Evolutionary conservation across 2,113 vertebrate species (phyloP).

Genomic region (Antennarius striatus): DNA sequence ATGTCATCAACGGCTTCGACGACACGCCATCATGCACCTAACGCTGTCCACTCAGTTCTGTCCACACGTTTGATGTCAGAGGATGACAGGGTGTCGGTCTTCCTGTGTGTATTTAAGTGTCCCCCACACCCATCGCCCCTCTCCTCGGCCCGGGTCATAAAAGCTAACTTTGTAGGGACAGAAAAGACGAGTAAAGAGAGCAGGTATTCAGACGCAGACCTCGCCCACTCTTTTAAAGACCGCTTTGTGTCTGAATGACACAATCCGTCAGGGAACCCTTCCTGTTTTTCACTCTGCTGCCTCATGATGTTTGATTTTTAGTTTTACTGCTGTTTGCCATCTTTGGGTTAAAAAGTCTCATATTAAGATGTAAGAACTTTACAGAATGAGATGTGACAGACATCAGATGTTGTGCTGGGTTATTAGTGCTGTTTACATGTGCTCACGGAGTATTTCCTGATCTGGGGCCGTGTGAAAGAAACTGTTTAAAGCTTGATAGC

Average conservation of each 20-base stretch:
- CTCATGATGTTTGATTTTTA: conserved; percentile 10
- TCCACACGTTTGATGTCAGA: conserved; percentile 51
- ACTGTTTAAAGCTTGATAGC: background rate
- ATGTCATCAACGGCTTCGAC: no score
- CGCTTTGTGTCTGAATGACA: conserved; percentile 29
- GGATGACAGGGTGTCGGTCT: conserved; percentile 55
- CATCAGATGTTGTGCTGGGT: no score
- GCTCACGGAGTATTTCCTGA: no score
- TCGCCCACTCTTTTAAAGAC: conserved; percentile 53
- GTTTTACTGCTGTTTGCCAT: conserved; percentile 1
- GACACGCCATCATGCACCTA: background rate
- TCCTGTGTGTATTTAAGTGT: conserved; percentile 33
- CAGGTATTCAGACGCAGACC: conserved; percentile 36
- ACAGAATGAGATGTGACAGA: no score
- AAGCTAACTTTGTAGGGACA: conserved; percentile 34
- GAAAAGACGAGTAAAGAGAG: conserved; percentile 41
- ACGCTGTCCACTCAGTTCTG: conserved; percentile 22
- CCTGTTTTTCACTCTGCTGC: conserved; percentile 17
- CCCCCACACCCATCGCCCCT: conserved; percentile 47
- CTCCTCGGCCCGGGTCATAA: conserved; percentile 39
- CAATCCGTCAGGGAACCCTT: conserved; percentile 6
- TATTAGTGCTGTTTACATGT: no score
- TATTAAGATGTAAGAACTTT: no score
- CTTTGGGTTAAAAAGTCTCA: conserved; percentile 1
- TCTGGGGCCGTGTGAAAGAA: no score